These are phyloP conservation scores for Megaleporinus macrocephalus DNA, from an alignment of 2,113 vertebrate species.

Conservation along the genomic window DNA sequence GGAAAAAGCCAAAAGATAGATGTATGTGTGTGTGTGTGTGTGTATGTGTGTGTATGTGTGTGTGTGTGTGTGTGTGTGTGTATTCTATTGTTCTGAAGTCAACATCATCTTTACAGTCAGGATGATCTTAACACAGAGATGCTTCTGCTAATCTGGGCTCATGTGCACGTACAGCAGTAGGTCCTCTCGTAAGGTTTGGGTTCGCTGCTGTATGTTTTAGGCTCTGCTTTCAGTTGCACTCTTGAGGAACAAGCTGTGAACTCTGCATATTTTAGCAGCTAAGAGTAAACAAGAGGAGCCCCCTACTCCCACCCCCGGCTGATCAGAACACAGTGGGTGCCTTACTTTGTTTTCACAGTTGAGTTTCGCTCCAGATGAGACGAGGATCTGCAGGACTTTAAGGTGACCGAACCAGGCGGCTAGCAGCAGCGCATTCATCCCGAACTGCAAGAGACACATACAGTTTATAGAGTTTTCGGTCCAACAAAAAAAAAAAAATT, in stretches of 20 bases:
- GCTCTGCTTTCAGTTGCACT: too few relatives aligned
- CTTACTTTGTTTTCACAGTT: slow-evolving; percentile 85
- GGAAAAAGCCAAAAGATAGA: too few relatives aligned
- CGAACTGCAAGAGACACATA: slow-evolving; percentile 79
- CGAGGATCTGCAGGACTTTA: slow-evolving; percentile 83
- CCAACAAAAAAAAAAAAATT: too few relatives aligned
- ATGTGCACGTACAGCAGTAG: not conserved
- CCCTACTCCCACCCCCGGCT: too few relatives aligned
- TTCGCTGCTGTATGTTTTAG: not conserved
- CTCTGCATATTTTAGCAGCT: not conserved
- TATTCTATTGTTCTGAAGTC: too few relatives aligned
- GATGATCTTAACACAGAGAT: too few relatives aligned
- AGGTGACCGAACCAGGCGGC: slow-evolving; percentile 92
- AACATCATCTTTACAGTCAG: too few relatives aligned
- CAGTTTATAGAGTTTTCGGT: not conserved
- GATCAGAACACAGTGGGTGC: not conserved
- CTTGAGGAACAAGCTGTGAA: too few relatives aligned
- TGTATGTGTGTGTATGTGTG: too few relatives aligned
- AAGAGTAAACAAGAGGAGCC: not conserved
- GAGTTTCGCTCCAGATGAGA: slow-evolving; percentile 86
- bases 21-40: too few relatives aligned
- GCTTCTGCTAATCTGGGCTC: too few relatives aligned
- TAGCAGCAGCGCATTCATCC: slow-evolving; percentile 89
- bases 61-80: too few relatives aligned
- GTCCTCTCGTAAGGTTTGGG: not conserved